Evolutionary conservation across 92 coral and sea anemone genomes (phyloP), one percentile per base, ranked within the genome.

Genomic region (Bergia sp.): DNA sequence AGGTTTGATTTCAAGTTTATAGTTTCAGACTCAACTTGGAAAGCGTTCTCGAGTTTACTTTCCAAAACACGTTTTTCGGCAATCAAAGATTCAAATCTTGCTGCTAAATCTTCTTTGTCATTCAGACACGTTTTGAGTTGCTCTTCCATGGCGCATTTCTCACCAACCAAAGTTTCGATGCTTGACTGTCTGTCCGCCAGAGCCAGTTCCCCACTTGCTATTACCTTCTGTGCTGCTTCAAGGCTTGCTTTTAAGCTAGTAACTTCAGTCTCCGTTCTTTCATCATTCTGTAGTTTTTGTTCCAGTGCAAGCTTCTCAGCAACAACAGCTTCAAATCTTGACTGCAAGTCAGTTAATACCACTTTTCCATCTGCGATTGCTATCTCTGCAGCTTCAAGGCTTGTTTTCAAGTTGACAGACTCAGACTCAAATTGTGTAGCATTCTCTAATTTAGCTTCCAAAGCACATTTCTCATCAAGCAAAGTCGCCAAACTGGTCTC

Each of bases 341-440:
- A 39, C 5, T 82, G 57, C 73, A 39, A 23, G 8, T 82, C 73
- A 38, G 53, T 21, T 3, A 82, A 82, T 11, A 45, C 57, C 18
- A 40, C 0, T 21, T 82, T 82, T 9, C 58, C 86, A 4, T 82
- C 53, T 41, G 38, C 38, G 20, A 82, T 82, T 61, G 74, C 38
- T 4, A 13, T 44, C 29, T 82, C 57, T 58, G 86, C 86, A 82
- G 50, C 47, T 41, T 82, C 53, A 82, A 82, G 86, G 29, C 29
- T 82, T 9, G 72, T 42, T 42, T 39, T 82, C 55, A 82, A 61
- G 37, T 61, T 23, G 12, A 77, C 9, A 21, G 29, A 21, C 37
- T 77, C 58, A 45, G 47, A 43, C 39, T 77, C 81, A 45, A 21
- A 0, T 2, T 38, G 41, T 42, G 49, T 12, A 40, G 47, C 53